Conservation (phyloP, 1,140 invertebrate species). For the Tetragnatha versicolor region DNA sequence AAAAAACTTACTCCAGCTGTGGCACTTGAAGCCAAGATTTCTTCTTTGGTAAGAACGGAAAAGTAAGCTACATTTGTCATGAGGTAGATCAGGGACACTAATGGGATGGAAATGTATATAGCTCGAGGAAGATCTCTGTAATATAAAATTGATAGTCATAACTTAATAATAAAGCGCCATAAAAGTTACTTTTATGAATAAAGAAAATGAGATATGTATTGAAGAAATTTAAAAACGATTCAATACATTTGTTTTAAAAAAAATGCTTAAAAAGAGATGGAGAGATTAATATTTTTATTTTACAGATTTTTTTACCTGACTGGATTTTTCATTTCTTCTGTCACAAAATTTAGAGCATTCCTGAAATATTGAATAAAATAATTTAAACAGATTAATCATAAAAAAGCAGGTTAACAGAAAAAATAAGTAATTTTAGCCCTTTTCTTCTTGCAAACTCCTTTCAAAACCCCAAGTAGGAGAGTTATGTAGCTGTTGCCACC, state of each 20-base stretch:
- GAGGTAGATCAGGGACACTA: constrained; percentile 91
- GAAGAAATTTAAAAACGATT: neutral
- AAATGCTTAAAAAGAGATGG: neutral
- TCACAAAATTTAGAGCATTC: constrained; percentile 99
- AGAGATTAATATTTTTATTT: neutral
- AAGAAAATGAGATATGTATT: neutral
- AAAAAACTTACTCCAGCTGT: constrained; percentile 82
- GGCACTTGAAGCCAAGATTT: constrained; percentile 85
- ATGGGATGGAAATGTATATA: constrained; percentile 89
- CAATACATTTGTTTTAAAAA: neutral
- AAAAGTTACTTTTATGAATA: neutral
- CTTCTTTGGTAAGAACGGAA: constrained; percentile 82
- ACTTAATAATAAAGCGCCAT: neutral
- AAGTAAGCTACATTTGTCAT: constrained; percentile 93
- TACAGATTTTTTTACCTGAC: constrained; percentile 70
- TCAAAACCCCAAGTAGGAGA: no score
- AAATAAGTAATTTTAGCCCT: no score
- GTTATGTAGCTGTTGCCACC: no score
- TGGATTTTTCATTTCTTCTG: constrained; percentile 98
- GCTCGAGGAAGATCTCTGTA: constrained; percentile 89
- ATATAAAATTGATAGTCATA: constrained; percentile 58
- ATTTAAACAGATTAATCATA: neutral
- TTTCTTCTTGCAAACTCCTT: no score
- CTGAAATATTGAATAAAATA: no score
- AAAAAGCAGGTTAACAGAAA: neutral